phyloP scores from a whole-genome alignment of 2,888 invertebrate species.

The Leptarthrus brevirostris region DNA sequence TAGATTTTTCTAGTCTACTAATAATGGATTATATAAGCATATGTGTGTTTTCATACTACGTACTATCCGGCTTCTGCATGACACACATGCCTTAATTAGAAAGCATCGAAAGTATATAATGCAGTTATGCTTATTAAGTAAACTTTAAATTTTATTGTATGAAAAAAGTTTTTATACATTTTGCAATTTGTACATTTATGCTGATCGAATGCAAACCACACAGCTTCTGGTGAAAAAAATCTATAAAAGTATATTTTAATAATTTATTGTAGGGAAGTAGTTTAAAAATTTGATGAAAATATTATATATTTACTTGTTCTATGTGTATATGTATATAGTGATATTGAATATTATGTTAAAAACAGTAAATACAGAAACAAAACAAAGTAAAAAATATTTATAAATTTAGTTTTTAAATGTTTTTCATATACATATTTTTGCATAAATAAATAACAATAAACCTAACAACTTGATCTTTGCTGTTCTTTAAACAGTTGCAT shows the following conservation, averaged over 20 bases:
- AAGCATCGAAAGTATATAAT: conserved; percentile 24
- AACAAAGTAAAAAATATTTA: conserved; percentile 19
- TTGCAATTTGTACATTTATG: not conserved
- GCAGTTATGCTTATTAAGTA: conserved; percentile 8
- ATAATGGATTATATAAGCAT: conserved; percentile 27
- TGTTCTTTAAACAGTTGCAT: no score
- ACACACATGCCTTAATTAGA: conserved; percentile 23
- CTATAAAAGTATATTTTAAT: conserved; percentile 44
- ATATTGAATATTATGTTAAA: conserved; percentile 35
- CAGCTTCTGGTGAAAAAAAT: conserved; percentile 2
- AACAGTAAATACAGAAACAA: not conserved
- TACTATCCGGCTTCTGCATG: conserved; percentile 26
- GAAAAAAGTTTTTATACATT: not conserved
- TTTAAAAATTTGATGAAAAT: conserved; percentile 21
- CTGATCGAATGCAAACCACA: not conserved
- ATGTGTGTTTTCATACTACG: conserved; percentile 26
- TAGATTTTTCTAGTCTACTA: conserved; percentile 44
- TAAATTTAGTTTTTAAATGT: conserved; percentile 43
- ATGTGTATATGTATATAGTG: conserved; percentile 34
- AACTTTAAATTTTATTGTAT: not conserved
- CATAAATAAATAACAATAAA: conserved; percentile 37
- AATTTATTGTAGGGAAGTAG: conserved; percentile 29
- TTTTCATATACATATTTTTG: conserved; percentile 46
- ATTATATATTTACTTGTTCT: conserved; percentile 44
- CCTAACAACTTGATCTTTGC: conserved; percentile 4